phyloP scores from a whole-genome alignment of 2,113 vertebrate species.

The Maylandia zebra region DNA sequence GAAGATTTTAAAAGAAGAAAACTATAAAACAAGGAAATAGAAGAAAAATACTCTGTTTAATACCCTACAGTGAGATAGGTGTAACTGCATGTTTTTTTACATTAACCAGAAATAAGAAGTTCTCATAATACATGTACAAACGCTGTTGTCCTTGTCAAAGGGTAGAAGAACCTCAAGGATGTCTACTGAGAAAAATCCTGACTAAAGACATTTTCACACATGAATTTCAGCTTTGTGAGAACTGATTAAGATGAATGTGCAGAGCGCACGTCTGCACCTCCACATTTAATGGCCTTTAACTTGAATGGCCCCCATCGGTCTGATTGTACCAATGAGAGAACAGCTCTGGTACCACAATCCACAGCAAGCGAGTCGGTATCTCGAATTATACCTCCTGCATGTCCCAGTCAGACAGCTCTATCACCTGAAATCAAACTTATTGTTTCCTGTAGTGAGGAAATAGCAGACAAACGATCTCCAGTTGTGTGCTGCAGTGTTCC shows the following conservation, averaged over 20 bases:
- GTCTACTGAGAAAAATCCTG: not conserved
- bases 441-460: not conserved
- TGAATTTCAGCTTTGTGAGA: not conserved
- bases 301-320: not conserved
- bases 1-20: not conserved
- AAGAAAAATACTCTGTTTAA: not conserved
- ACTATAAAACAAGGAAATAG: not conserved
- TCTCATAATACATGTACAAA: not conserved
- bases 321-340: not conserved
- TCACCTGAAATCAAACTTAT: not conserved
- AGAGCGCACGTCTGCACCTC: not conserved
- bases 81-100: not conserved
- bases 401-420: not conserved
- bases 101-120: not conserved
- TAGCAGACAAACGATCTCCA: not conserved
- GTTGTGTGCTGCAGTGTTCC: not conserved
- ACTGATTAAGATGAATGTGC: not conserved
- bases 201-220: not conserved
- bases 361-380: not conserved
- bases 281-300: not conserved
- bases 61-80: not conserved
- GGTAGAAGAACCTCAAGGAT: not conserved
- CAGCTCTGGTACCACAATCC: not conserved
- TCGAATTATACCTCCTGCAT: not conserved
- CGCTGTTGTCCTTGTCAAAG: not conserved